Base-by-base conservation (phyloP, 2,113 vertebrate genomes). In the Sceloporus undulatus region DNA sequence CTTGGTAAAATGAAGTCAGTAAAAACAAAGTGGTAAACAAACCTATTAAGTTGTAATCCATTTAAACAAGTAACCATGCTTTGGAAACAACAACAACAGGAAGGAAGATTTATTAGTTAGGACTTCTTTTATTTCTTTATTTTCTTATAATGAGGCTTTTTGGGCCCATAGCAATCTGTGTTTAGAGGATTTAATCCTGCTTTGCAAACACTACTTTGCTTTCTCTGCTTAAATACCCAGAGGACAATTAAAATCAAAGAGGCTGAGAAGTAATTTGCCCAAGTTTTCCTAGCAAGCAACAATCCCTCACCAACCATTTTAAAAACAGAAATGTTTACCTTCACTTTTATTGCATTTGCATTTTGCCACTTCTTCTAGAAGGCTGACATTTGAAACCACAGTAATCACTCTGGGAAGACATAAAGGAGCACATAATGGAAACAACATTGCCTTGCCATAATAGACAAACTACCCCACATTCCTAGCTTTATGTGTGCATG, bases 91-190 rank as follows among this genome's bases (percentile, higher is more conserved):
- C 59, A 48, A 62, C 59, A 62, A 16, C 59, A 62, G 18, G 59
- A 88, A 71, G 11, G 65, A 65, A 66, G 90, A 74, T 66, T 2
- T 89, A 85, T 66, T 0, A 0, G 16, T 38, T 48, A 16, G 3
- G 81, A 21, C 82, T 90, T 90, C 87, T 5, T n/a, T n/a, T n/a
- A 71, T n/a, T 84, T 86, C 18, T 83, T 82, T 52, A 16, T 70
- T 88, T 84, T 68, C 23, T 66, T 89, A 83, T 10, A 77, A 27
- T 88, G 27, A 23, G 4, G n/a, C 81, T 81, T 93, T 93, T 91
- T 25, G 66, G 71, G 88, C 19, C 5, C 2, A 73, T 34, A 88
- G 4, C 7, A 84, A 71, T 56, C 82, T 88, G 42, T 42, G 14
- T 79, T 62, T 62, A n/a, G 77, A 85, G 16, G 7, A n/a, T 18